Base-by-base conservation (phyloP, 2,888 invertebrate genomes). In the Nasonovia ribisnigri region DNA sequence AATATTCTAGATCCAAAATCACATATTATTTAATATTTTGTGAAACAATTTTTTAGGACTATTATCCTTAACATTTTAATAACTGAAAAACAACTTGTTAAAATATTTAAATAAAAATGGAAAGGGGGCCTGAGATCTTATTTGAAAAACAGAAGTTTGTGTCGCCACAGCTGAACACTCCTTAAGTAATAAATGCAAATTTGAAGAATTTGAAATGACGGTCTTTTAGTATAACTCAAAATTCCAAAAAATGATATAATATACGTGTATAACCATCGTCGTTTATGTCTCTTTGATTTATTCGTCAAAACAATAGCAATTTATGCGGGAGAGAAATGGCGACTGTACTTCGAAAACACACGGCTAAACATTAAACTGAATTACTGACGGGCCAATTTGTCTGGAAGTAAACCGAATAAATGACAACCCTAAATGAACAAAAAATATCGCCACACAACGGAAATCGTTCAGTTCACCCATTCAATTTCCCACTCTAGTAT, bases 381-480 rank as follows among this genome's bases (percentile, higher is more conserved):
- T 77, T 77, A 92, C 67, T 88, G 88, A 77, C 43, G 88, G 42
- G 84, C 43, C 84, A 89, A 93, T 89, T 93, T 77, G 84, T 89
- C n/a, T 89, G 84, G 89, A 89, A 93, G 77, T 88, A 89, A 93
- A 93, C 42, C 84, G 92, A 51, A 88, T 67, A 54, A 77, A 92
- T 67, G 92, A 92, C 87, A 77, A 92, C 48, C 29, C 42, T 29
- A 77, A 77, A 77, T 43, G 54, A 84, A 84, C 51, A 91, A 84
- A 84, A 43, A 91, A 86, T 46, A 92, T 36, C 36, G 6, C 36
- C 88, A 29, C 36, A 86, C 24, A 46, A 13, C 4, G 46, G 42
- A 1, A 46, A 89, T 29, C 43, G 43, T 29, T 90, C 43, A 16
- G 20, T 20, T 77, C 36, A 16, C 29, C 29, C 46, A 46, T 10